phyloP scores from a whole-genome alignment of 2,797 vertebrate genomes.

The Acropternis orthonyx region DNA sequence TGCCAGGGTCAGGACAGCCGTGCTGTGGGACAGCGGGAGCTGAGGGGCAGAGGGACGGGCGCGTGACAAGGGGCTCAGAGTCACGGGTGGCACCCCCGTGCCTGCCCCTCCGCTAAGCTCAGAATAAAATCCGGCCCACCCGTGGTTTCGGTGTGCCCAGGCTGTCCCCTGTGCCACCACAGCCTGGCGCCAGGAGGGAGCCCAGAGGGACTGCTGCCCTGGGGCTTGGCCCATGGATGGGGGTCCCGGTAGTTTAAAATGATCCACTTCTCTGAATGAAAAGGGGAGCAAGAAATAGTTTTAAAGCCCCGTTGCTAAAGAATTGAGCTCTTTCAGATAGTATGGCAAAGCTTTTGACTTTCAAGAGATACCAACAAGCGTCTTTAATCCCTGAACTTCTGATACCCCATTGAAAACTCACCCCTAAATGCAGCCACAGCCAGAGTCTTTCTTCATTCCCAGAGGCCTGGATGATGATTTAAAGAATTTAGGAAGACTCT shows the following conservation, averaged over 20 bases:
- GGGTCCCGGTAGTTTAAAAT: not conserved
- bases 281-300: not conserved
- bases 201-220: no score
- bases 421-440: not conserved
- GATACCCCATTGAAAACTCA: conserved; percentile 38
- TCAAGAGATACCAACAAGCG: not conserved
- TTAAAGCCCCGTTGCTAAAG: conserved; percentile 7
- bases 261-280: not conserved
- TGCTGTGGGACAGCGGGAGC: accelerated
- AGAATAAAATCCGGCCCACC: not conserved
- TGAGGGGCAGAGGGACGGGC: not conserved
- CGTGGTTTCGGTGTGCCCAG: not conserved
- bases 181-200: not conserved
- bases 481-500: conserved; percentile 46
- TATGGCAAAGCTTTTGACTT: conserved; percentile 28
- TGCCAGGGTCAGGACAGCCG: not conserved
- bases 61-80: not conserved
- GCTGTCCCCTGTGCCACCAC: not conserved
- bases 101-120: not conserved
- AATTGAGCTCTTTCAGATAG: not conserved
- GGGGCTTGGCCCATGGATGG: not conserved
- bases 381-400: conserved; percentile 58
- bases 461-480: not conserved
- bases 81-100: not conserved
- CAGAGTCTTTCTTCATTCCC: conserved; percentile 31